These are phyloP conservation scores for Metacarcinus magister DNA, from an alignment of 2,888 invertebrate genomes.

Conservation along the genomic window DNA sequence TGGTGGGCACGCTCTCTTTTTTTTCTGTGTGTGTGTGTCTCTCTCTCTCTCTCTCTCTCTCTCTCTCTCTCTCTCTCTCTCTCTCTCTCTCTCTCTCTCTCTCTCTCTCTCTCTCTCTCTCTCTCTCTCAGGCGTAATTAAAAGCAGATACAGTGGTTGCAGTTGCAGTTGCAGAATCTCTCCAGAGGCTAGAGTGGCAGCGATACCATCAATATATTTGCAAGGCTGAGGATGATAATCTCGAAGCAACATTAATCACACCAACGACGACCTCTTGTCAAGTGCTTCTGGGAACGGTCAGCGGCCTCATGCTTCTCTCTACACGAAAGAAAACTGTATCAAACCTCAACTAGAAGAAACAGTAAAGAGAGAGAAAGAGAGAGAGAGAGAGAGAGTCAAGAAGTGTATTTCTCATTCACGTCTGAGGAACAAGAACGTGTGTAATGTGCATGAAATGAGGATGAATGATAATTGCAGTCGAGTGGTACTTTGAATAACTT, in stretches of 20 bases:
- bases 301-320: neutral
- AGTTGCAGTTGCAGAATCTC: neutral
- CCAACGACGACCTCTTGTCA: neutral
- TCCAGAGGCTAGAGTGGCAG: neutral
- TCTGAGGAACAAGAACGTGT: neutral
- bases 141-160: neutral
- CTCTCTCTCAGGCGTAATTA: neutral
- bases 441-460: conserved; percentile 31
- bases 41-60: too few species aligned
- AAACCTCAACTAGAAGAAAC: neutral
- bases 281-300: neutral
- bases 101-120: too few species aligned
- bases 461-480: conserved; percentile 40
- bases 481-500: conserved; percentile 40
- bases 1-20: neutral
- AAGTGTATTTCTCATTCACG: neutral
- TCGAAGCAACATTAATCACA: neutral
- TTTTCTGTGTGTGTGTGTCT: too few species aligned
- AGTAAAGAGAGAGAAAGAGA: neutral
- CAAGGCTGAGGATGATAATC: conserved; percentile 18
- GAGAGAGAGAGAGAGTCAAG: neutral
- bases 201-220: conserved; percentile 1
- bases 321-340: neutral
- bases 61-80: too few species aligned
- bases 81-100: too few species aligned